Evolutionary conservation across 2,797 vertebrate genomes (phyloP).

Genomic region (Alectoris magna): DNA sequence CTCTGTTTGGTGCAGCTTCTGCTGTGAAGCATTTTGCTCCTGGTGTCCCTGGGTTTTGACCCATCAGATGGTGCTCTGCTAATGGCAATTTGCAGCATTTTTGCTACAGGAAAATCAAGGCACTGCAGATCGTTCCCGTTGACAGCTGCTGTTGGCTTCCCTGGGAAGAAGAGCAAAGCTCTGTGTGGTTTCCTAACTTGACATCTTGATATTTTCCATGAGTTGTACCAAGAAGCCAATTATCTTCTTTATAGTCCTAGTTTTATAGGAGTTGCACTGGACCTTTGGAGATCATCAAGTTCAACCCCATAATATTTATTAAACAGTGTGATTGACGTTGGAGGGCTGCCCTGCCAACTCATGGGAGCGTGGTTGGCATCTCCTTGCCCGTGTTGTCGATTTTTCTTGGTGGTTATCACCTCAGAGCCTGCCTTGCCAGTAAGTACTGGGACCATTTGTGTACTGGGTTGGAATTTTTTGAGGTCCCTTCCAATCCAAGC

Average conservation of each 20-base stretch:
- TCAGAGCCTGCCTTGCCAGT: not conserved
- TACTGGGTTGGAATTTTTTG: too few species aligned
- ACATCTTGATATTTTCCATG: not conserved
- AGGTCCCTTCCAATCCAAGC: too few species aligned
- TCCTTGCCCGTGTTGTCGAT: rapidly evolving
- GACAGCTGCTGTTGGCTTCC: not conserved
- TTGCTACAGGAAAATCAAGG: too few species aligned
- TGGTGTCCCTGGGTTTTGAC: not conserved
- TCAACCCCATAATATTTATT: too few species aligned
- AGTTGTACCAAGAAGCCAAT: not conserved
- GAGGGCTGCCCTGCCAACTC: not conserved
- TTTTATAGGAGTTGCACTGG: too few species aligned
- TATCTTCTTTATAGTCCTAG: not conserved
- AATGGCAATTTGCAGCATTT: not conserved
- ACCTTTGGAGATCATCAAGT: too few species aligned
- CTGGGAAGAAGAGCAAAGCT: not conserved
- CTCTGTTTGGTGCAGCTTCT: not conserved
- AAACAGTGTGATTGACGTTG: rapidly evolving
- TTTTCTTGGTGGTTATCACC: not conserved
- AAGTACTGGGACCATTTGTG: rapidly evolving
- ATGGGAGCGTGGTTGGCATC: rapidly evolving
- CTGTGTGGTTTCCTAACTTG: not conserved
- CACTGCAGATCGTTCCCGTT: not conserved
- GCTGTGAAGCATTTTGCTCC: not conserved
- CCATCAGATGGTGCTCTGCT: not conserved